These are phyloP conservation scores for Eupithecia tripunctaria DNA, from an alignment of 2,888 invertebrate species.

Conservation along the genomic window DNA sequence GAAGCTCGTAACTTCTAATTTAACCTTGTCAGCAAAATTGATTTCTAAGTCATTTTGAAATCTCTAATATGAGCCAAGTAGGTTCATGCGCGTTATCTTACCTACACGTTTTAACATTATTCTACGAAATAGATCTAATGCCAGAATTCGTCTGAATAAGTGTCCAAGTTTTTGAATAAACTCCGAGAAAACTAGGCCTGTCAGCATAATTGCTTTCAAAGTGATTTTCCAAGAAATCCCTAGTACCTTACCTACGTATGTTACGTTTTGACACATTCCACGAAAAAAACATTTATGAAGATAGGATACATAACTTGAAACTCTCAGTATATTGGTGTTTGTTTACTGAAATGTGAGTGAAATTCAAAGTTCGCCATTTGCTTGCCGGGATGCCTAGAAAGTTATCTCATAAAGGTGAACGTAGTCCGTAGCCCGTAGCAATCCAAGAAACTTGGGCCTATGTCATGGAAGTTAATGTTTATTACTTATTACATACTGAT, in stretches of 20 bases:
- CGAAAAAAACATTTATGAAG: neutral
- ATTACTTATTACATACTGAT: conserved; percentile 24
- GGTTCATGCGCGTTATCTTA: neutral
- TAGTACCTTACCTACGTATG: no score
- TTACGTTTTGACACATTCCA: no score
- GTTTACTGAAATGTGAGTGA: conserved; percentile 37
- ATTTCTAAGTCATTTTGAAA: neutral
- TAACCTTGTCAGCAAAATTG: neutral
- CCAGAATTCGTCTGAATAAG: neutral
- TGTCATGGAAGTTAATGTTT: conserved; percentile 40
- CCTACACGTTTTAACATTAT: neutral
- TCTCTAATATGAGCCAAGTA: neutral
- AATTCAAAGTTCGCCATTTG: conserved; percentile 33
- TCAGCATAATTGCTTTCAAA: neutral
- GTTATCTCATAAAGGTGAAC: conserved; percentile 46
- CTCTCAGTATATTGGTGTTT: conserved; percentile 34
- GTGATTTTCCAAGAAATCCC: no score
- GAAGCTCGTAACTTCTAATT: neutral
- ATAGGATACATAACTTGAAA: conserved; percentile 8
- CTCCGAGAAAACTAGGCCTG: neutral
- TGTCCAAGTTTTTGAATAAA: neutral
- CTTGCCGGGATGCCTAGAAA: conserved; percentile 35
- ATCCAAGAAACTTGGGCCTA: conserved; percentile 38
- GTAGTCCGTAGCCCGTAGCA: conserved; percentile 37
- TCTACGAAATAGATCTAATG: neutral